phyloP scores from a whole-genome alignment of 2,797 vertebrate species.

The Sebastes minor region DNA sequence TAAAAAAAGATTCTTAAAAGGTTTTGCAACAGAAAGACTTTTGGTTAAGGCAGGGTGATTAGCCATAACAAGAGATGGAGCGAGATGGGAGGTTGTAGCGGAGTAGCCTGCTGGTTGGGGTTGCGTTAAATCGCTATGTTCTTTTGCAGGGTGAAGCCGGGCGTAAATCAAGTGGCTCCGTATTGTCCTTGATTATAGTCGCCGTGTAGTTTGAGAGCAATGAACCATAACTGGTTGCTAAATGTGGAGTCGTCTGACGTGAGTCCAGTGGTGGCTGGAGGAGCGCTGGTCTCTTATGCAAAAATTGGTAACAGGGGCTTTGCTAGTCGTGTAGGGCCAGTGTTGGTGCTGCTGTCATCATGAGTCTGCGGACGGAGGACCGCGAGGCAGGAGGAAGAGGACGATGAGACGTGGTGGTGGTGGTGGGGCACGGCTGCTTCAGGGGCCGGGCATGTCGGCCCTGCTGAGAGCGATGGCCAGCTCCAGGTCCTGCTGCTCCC shows the following conservation, averaged over 20 bases:
- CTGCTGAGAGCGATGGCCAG: conserved; percentile 95
- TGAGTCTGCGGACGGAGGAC: conserved; percentile 9
- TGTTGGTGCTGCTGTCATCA: conserved; percentile 18
- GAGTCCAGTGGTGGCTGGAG: conserved; percentile 50
- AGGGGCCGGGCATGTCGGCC: conserved; percentile 88
- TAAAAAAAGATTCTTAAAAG: conserved; percentile 56
- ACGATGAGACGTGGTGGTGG: neutral
- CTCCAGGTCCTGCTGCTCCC: conserved; percentile 95
- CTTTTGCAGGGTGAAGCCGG: conserved; percentile 45
- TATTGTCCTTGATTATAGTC: conserved; percentile 69
- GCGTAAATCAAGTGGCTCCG: conserved; percentile 56
- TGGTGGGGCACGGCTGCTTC: conserved; percentile 48
- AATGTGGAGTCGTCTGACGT: conserved; percentile 60
- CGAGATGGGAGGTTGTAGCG: conserved; percentile 41
- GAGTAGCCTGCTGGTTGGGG: conserved; percentile 28
- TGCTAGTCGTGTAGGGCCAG: conserved; percentile 42
- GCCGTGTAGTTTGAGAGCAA: conserved; percentile 61
- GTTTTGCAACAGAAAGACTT: conserved; percentile 26
- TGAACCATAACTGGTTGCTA: conserved; percentile 61
- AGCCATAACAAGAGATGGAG: conserved; percentile 40
- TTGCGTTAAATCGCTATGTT: conserved; percentile 49
- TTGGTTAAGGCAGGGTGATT: conserved; percentile 38
- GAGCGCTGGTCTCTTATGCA: conserved; percentile 47
- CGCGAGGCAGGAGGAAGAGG: neutral
- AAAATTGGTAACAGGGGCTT: conserved; percentile 54